phyloP scores from a whole-genome alignment of 2,888 invertebrate genomes.

The Pollenia labialis region DNA sequence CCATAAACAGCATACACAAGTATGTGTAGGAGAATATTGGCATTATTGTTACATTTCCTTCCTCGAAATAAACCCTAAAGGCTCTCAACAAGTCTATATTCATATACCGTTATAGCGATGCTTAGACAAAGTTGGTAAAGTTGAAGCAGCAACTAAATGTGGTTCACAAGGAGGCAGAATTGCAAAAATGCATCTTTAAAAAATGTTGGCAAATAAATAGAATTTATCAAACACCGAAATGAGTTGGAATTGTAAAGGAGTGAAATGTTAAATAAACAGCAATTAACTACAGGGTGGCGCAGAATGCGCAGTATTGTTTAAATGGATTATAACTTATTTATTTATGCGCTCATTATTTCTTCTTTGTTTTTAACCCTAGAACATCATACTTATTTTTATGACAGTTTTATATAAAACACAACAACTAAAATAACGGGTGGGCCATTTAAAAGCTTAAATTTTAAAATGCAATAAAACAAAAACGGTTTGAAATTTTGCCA shows the following conservation, averaged over 20 bases:
- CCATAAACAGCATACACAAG: constrained; percentile 48
- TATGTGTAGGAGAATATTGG: constrained; percentile 30
- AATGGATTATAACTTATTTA: no score
- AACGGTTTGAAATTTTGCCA: no score
- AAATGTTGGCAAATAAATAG: background rate
- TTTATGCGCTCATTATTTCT: no score
- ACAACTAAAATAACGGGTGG: no score
- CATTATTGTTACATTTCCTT: constrained; percentile 57
- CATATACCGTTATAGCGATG: background rate
- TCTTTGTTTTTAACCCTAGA: no score
- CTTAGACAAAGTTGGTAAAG: background rate
- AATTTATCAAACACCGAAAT: background rate
- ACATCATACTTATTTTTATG: no score
- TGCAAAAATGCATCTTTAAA: background rate
- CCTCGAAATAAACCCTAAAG: constrained; percentile 28
- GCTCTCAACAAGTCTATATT: constrained; percentile 37
- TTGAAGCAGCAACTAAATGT: background rate
- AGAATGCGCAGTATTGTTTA: no score
- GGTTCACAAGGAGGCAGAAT: background rate
- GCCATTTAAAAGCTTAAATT: no score
- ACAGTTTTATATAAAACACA: no score
- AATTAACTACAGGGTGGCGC: no score
- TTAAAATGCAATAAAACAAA: no score
- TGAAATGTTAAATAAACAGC: background rate
- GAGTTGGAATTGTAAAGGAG: no score